Conservation (phyloP, 2,113 vertebrate genomes). For the Poicephalus gulielmi region DNA sequence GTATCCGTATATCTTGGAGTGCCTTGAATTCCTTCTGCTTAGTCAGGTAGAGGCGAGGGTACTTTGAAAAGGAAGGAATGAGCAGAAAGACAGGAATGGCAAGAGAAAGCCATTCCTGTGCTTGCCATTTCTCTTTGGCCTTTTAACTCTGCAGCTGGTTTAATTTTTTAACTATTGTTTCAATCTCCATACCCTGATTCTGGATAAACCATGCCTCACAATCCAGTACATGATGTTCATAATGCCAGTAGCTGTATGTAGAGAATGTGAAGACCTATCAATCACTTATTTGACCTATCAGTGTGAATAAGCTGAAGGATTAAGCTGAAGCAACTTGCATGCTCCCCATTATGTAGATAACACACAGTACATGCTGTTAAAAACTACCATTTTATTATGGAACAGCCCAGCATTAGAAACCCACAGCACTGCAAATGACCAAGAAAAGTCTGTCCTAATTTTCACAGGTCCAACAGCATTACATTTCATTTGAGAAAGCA, state of each 20-base stretch:
- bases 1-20: background rate
- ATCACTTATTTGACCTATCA: background rate
- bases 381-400: background rate
- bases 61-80: background rate
- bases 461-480: background rate
- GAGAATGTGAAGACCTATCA: background rate
- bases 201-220: background rate
- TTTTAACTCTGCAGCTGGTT: background rate
- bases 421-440: background rate
- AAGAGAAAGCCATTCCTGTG: background rate
- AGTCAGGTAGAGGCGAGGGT: background rate
- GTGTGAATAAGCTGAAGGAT: background rate
- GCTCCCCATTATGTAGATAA: background rate
- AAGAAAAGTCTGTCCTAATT: background rate
- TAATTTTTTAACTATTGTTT: background rate
- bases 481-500: background rate
- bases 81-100: background rate
- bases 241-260: fast-evolving
- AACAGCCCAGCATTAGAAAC: background rate
- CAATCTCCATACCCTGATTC: background rate
- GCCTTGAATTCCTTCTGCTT: background rate
- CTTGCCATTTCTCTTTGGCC: background rate
- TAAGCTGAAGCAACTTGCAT: background rate
- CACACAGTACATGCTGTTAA: background rate
- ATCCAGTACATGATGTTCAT: background rate